Base-by-base conservation (phyloP, 2,113 vertebrate genomes). In the Psophia crepitans region DNA sequence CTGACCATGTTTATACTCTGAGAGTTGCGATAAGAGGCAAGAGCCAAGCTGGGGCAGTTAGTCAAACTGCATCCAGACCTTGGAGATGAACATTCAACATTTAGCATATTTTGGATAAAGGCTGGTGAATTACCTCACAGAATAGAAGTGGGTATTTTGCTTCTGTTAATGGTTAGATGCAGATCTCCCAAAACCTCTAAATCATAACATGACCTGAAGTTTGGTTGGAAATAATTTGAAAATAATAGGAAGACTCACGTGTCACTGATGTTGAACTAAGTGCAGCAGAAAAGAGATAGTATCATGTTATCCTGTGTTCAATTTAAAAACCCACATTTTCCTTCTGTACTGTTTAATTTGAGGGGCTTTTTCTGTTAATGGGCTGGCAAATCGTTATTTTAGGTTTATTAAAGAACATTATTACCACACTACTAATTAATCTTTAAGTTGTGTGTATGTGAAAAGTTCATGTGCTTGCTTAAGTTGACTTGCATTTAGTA, bases 341-440 rank as follows among this genome's bases (percentile, higher is more conserved):
- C 51, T 74, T 81, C 69, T 92, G 27, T 92, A 61, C 12, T 51
- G 2, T 74, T 88, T 73, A 80, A 76, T 43, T 85, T 85, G 53
- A 58, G 54, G 27, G n/a, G 5, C 21, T 89, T 94, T 93, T 78
- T 91, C 35, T 87, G 51, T 78, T 93, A 89, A 91, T 91, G 56
- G 64, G 12, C 57, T 87, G 56, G 43, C 27, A 87, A 94, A 96
- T 87, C 0, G 6, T 66, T 92, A 87, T 82, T 86, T 92, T 92
- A 81, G 33, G 21, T 95, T 92, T 96, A 79, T 89, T 96, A 84
- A 92, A 79, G 61, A 91, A 79, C 43, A 8, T 89, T 87, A 51
- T 77, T 93, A 78, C 37, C 9, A 74, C 11, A 23, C 17, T 94
- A 44, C 79, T 95, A 78, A 88, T 75, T 92, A 89, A 93, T 91